Evolutionary conservation across 2,797 vertebrate genomes (phyloP), one percentile per base, ranked within the genome.

Genomic region (Protosalanx chinensis): DNA sequence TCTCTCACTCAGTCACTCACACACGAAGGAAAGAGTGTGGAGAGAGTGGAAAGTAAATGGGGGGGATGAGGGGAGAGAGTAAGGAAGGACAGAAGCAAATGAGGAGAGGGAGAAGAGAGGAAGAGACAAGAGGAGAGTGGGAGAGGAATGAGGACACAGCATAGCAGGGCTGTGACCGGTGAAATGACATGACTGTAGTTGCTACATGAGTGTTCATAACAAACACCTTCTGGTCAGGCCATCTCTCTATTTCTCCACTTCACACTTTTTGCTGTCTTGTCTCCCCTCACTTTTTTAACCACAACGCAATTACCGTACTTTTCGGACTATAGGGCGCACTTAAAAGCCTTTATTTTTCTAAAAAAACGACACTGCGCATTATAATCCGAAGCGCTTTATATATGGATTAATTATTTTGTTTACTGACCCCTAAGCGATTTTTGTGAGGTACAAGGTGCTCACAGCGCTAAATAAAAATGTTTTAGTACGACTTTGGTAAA

Each of bases 141-240:
- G 46, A 30, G 32, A 56, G 68, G 72, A 67, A 67, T 65, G 67
- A 37, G 37, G 16, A 72, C 65, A 70, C 67, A 8, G 49, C 58
- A 74, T 76, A 62, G 74, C 67, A 15, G 71, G 67, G 46, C 23
- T 27, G 23, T 27, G 23, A 1, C 23, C 23, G 23, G 23, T 27
- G 23, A 27, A 78, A 78, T 68, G 57, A 64, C 59, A 59, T 35
- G 71, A 62, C 53, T 67, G 73, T 49, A 33, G 64, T 56, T 60
- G 16, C 69, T 71, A 67, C 53, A 6, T 35, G 33, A 35, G 18
- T 73, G 72, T 67, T 46, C 74, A 70, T 73, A 72, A 53, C 73
- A 23, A 53, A 65, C 37, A 64, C 64, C 72, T 79, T 23, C 46
- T 72, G 51, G 63, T 67, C 53, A 30, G 61, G 35, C 27, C 46